phyloP scores from a whole-genome alignment of 2,113 vertebrate genomes.

The Alouatta palliata region DNA sequence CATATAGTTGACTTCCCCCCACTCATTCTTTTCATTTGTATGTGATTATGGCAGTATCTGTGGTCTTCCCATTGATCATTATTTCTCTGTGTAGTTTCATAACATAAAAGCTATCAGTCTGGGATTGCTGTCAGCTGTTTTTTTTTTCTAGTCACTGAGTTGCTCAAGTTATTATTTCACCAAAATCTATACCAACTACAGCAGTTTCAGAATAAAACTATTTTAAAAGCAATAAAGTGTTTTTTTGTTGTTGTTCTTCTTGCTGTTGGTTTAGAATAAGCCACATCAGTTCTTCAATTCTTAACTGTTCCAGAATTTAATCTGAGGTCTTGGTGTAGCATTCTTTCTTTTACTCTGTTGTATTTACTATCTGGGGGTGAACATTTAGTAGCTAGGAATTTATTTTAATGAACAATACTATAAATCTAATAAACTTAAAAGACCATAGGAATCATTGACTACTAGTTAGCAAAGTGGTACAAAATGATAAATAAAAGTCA shows the following conservation, averaged over 20 bases:
- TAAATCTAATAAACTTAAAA: constrained; percentile 39
- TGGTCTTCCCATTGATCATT: neutral
- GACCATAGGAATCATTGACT: constrained; percentile 20
- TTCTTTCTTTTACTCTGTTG: neutral
- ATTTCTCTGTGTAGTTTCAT: neutral
- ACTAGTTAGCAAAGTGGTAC: neutral
- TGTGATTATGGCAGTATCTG: neutral
- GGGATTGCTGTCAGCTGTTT: neutral
- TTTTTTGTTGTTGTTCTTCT: neutral
- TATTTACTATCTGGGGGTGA: neutral
- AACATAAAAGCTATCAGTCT: neutral
- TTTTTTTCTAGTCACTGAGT: constrained; percentile 14
- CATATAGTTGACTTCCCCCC: neutral
- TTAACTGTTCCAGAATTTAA: neutral
- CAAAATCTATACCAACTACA: neutral
- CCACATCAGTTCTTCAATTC: neutral
- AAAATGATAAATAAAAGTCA: neutral
- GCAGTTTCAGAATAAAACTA: constrained; percentile 1
- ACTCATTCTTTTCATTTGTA: neutral
- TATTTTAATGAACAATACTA: neutral
- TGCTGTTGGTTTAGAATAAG: neutral
- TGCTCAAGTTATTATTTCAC: neutral
- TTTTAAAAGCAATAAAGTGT: neutral
- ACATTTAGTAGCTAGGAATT: constrained; percentile 39
- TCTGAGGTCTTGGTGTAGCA: neutral